These are phyloP conservation scores for Drosophila monieri DNA, from an alignment of 2,888 invertebrate species.

Conservation along the genomic window DNA sequence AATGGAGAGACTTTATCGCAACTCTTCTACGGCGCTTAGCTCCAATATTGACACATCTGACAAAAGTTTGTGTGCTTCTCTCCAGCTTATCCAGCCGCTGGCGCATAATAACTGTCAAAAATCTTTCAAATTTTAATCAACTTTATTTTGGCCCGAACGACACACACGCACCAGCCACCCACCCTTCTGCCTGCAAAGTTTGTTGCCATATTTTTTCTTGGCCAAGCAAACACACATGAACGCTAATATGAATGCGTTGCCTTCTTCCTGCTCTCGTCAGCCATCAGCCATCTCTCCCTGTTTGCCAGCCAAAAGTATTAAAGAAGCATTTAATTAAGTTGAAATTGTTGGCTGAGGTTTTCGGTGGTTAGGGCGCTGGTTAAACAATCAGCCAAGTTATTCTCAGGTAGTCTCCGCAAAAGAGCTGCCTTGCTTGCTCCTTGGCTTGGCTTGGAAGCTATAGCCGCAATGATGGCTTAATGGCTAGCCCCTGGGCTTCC, in stretches of 20 bases:
- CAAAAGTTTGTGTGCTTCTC: constrained; percentile 51
- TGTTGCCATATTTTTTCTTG: constrained; percentile 55
- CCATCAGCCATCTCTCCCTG: constrained; percentile 18
- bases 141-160: constrained; percentile 69
- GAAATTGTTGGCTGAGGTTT: constrained; percentile 72
- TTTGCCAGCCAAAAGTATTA: constrained; percentile 62
- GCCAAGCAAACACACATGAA: constrained; percentile 71
- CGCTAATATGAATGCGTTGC: constrained; percentile 60
- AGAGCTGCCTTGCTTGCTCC: background rate
- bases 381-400: constrained; percentile 35
- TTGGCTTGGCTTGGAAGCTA: background rate
- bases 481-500: too few relatives aligned
- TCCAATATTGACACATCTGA: constrained; percentile 70
- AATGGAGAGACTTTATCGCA: background rate
- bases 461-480: too few relatives aligned
- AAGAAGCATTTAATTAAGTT: constrained; percentile 79
- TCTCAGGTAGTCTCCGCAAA: constrained; percentile 22
- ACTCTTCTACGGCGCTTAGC: background rate
- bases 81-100: constrained; percentile 59
- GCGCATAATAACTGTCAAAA: constrained; percentile 77
- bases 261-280: background rate
- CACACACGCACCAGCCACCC: constrained; percentile 16
- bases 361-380: constrained; percentile 38
- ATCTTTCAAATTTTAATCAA: constrained; percentile 79
- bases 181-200: constrained; percentile 20